Base-by-base conservation (phyloP, 2,888 invertebrate genomes). In the Selenia dentaria region DNA sequence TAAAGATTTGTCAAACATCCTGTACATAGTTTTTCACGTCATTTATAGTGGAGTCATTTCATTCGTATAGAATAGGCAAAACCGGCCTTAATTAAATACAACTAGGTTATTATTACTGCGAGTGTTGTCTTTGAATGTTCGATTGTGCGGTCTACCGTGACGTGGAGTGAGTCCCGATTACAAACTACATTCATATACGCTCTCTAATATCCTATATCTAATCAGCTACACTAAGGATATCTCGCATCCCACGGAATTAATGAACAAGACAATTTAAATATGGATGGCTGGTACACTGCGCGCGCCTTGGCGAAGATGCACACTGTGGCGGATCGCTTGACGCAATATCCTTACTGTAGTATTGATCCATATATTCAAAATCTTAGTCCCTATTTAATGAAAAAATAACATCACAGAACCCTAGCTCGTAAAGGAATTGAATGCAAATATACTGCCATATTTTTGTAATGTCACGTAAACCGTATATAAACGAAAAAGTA, bases 361-460 rank as follows among this genome's bases (percentile, higher is more conserved):
- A n/a, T n/a, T n/a, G n/a, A n/a, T n/a, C n/a, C n/a, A n/a, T 34
- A 31, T 31, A 35, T 25, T 16, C 16, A 16, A 4, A 16, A 16
- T 16, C 4, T 16, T 16, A 56, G 39, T 51, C 47, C 54, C 33
- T 32, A 36, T 20, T 13, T 22, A 27, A 38, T 33, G 6, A 6
- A 34, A 38, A 16, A 26, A n/a, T 8, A 53, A 65, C 42, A 57
- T 43, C 47, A 64, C 59, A 60, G 49, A 47, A 58, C 59, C 59
- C 51, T 60, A 62, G 55, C 59, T 66, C 53, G 59, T 65, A 73
- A 81, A 78, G 87, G 87, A 89, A 89, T 89, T 89, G 87, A 89
- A 83, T 72, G 74, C 77, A 81, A 81, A 76, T 67, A 79, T 79
- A 89, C 89, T 89, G 89, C 88, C 89, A 89, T 83, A 82, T 77